These are phyloP conservation scores for Gila robusta DNA, from an alignment of 2,797 vertebrate species.

Conservation along the genomic window DNA sequence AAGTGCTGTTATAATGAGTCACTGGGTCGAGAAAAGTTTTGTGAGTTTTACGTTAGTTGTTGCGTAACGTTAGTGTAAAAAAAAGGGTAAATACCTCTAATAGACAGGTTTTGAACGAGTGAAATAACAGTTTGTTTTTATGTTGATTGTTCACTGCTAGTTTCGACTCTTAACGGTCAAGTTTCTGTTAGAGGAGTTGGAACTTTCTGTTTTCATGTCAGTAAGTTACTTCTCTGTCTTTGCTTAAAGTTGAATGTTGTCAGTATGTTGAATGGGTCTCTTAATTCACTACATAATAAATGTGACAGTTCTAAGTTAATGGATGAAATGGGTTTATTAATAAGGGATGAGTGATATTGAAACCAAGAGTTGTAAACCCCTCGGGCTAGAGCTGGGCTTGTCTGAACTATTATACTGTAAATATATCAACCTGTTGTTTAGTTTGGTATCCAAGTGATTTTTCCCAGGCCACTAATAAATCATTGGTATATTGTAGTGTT, in stretches of 20 bases:
- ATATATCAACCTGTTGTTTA: not conserved
- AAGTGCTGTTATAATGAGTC: not conserved
- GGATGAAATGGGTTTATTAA: not conserved
- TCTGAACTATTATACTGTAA: not conserved
- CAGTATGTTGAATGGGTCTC: not conserved
- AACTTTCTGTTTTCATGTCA: not conserved
- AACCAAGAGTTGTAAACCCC: constrained; percentile 9
- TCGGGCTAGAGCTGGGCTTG: not conserved
- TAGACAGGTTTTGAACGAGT: not conserved
- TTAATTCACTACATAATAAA: not conserved
- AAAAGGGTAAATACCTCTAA: not conserved
- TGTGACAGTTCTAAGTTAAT: not conserved
- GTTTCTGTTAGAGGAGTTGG: not conserved
- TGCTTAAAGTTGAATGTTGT: not conserved
- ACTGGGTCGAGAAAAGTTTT: not conserved
- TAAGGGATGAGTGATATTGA: constrained; percentile 30
- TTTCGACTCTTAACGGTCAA: not conserved
- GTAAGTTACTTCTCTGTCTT: not conserved
- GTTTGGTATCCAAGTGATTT: not conserved
- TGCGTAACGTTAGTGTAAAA: not conserved
- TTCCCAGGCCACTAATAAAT: not conserved
- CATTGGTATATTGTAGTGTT: not conserved
- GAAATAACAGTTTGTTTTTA: not conserved
- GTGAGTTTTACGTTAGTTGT: not conserved
- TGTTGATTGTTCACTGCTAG: not conserved